Evolutionary conservation across 2,797 vertebrate genomes (phyloP).

Genomic region (Gymnoscopelus braueri): DNA sequence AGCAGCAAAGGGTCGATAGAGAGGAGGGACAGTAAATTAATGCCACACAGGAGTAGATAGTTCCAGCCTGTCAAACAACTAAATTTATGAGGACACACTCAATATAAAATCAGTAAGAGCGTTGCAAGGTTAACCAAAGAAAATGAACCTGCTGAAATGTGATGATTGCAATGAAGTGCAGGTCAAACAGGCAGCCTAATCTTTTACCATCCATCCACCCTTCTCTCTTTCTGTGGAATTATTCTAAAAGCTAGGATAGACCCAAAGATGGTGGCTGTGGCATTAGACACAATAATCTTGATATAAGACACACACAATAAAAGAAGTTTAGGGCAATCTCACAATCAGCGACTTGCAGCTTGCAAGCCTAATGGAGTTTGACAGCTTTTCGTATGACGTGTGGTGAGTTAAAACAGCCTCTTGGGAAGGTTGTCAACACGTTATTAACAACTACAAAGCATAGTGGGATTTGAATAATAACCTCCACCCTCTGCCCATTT

Average conservation of each 20-base stretch:
- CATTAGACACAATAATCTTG: too few relatives aligned
- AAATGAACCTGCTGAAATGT: conserved; percentile 8
- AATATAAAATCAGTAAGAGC: conserved; percentile 19
- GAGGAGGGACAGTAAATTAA: conserved; percentile 41
- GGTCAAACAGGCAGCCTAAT: conserved; percentile 5
- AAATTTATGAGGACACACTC: conserved; percentile 19
- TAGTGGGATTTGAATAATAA: conserved; percentile 40
- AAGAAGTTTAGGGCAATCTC: too few relatives aligned
- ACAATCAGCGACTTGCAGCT: too few relatives aligned
- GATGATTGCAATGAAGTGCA: neutral
- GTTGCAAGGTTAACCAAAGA: conserved; percentile 7
- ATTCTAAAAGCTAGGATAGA: too few relatives aligned
- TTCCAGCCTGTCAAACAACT: neutral
- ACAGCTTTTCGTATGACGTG: too few relatives aligned
- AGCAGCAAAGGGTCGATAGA: conserved; percentile 43
- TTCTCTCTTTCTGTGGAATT: neutral
- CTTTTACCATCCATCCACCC: neutral
- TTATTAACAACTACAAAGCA: conserved; percentile 46
- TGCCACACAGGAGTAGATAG: neutral
- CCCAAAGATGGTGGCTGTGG: too few relatives aligned
- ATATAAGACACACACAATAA: too few relatives aligned
- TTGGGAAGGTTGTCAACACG: conserved; percentile 42
- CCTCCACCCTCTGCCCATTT: conserved; percentile 22
- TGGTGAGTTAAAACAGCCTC: conserved; percentile 18
- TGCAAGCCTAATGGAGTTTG: too few relatives aligned